A percentile compares a stretch with the other conserved stretches of the same genome.
Conservation (phyloP, 2,797 vertebrate genomes). For the Arrhamphus sclerolepis region DNA sequence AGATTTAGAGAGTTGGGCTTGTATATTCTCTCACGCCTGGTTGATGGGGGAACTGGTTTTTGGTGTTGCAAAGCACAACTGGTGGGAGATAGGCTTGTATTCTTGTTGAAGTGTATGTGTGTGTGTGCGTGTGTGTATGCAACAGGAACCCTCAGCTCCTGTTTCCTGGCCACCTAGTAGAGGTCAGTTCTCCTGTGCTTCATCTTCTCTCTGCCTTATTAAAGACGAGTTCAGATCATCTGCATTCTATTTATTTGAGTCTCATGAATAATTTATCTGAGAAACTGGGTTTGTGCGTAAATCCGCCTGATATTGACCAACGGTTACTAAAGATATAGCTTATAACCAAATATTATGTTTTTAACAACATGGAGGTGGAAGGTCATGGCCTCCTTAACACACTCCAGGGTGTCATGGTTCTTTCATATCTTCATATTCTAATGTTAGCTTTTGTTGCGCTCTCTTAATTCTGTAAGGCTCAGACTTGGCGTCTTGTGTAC, state of each 20-base stretch:
- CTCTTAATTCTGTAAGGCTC: too few species aligned
- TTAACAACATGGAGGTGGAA: not conserved
- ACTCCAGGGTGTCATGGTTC: too few species aligned
- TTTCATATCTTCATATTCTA: too few species aligned
- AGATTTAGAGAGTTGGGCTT: slow-evolving; percentile 74
- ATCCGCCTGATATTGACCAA: not conserved
- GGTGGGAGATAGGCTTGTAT: slow-evolving; percentile 28
- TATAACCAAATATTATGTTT: not conserved
- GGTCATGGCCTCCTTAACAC: not conserved
- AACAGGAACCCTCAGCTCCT: slow-evolving; percentile 71
- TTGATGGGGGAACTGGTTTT: slow-evolving; percentile 38
- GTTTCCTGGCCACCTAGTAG: slow-evolving; percentile 92
- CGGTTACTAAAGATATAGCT: not conserved
- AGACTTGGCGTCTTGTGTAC: too few species aligned
- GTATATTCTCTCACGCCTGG: slow-evolving; percentile 85
- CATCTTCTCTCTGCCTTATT: slow-evolving; percentile 56
- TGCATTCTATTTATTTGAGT: slow-evolving; percentile 11
- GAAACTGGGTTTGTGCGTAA: slow-evolving; percentile 5
- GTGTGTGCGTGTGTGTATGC: slow-evolving; percentile 24
- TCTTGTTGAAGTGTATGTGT: slow-evolving; percentile 21
- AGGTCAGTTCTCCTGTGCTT: slow-evolving; percentile 78
- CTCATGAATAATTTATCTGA: slow-evolving; percentile 12
- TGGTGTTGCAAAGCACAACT: slow-evolving; percentile 21
- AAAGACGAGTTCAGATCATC: slow-evolving; percentile 13
- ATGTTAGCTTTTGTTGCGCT: too few species aligned